These are phyloP conservation scores for Hypercompe scribonia DNA, from an alignment of 2,888 invertebrate genomes.

Conservation along the genomic window DNA sequence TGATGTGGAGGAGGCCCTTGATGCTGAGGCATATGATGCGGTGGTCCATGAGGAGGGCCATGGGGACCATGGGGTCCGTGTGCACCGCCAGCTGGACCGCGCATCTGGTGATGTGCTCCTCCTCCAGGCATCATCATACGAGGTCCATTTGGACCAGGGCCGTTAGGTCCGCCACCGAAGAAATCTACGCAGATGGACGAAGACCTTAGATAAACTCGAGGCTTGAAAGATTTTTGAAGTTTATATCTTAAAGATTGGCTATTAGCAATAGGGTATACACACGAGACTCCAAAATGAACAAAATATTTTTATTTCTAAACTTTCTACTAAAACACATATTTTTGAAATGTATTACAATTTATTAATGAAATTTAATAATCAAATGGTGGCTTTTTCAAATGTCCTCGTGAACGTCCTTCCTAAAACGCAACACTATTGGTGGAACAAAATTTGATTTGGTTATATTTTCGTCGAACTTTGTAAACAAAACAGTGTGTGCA, in stretches of 20 bases:
- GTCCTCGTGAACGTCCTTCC: too few relatives aligned
- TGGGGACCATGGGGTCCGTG: conserved; percentile 79
- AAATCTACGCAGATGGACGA: conserved; percentile 71
- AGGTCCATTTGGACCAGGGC: conserved; percentile 82
- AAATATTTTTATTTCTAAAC: too few relatives aligned
- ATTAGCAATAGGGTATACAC: too few relatives aligned
- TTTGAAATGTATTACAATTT: too few relatives aligned
- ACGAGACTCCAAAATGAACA: too few relatives aligned
- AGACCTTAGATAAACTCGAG: neutral
- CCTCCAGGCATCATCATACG: conserved; percentile 65
- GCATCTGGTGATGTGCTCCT: conserved; percentile 45
- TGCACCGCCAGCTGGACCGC: conserved; percentile 51
- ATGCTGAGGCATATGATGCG: conserved; percentile 80
- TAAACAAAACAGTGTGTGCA: too few relatives aligned
- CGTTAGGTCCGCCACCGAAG: conserved; percentile 81
- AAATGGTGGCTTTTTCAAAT: too few relatives aligned
- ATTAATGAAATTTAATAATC: too few relatives aligned
- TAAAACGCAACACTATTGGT: too few relatives aligned
- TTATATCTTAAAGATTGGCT: neutral
- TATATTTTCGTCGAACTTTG: too few relatives aligned
- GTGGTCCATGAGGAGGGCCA: conserved; percentile 73
- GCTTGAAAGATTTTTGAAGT: neutral
- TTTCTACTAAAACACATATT: too few relatives aligned
- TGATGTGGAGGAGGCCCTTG: conserved; percentile 80
- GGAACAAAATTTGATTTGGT: too few relatives aligned